Evolutionary conservation across 2,113 vertebrate species (phyloP).

Genomic region (Collichthys lucidus): DNA sequence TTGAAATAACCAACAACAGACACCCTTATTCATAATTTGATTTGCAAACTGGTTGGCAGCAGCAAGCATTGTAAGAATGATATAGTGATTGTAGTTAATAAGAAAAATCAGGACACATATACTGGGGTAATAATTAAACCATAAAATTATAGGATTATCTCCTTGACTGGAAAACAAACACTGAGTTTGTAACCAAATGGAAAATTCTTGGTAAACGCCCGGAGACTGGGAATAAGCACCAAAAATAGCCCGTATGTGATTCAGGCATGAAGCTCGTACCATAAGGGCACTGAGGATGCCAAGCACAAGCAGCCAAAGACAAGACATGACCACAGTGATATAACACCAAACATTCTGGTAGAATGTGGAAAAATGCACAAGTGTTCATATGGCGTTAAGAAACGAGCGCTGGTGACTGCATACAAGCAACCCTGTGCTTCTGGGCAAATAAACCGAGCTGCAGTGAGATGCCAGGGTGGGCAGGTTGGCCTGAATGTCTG

Average conservation of each 20-base stretch:
- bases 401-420: constrained; percentile 14
- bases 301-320: constrained; percentile 30
- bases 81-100: not conserved
- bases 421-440: constrained; percentile 44
- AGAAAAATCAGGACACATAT: not conserved
- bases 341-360: constrained; percentile 12
- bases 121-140: not conserved
- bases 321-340: not conserved
- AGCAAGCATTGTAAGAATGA: not conserved
- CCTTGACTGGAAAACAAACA: constrained; percentile 21
- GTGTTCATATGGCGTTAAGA: constrained; percentile 33
- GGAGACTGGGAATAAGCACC: constrained; percentile 9
- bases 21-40: not conserved
- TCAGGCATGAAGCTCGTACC: constrained; percentile 46
- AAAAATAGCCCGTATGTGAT: constrained; percentile 32
- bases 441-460: constrained; percentile 59
- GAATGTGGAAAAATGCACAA: constrained; percentile 28
- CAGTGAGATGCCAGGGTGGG: constrained; percentile 56
- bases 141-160: not conserved
- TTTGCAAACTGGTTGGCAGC: not conserved
- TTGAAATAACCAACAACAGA: not conserved
- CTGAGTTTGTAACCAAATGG: constrained; percentile 10
- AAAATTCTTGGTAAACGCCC: constrained; percentile 12
- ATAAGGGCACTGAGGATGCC: constrained; percentile 56
- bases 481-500: constrained; percentile 49